Conservation (phyloP, 2,113 vertebrate species). For the Anhinga anhinga region DNA sequence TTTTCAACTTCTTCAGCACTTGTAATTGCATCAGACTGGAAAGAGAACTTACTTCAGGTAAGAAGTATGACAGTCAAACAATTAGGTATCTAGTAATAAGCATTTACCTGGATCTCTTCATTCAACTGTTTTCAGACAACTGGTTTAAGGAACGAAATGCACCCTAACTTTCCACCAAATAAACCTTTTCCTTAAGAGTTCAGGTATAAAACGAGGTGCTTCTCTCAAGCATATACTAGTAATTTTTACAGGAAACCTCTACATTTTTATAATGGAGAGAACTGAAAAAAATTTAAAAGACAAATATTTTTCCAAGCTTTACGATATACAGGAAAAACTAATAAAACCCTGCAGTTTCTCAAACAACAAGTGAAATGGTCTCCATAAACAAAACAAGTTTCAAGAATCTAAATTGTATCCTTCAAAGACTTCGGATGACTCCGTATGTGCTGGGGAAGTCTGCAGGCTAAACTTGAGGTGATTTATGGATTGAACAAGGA, state of each 20-base stretch:
- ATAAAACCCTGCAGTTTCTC: neutral
- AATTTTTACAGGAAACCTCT: neutral
- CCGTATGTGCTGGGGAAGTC: neutral
- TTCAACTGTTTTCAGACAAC: neutral
- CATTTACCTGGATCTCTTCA: neutral
- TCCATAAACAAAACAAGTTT: neutral
- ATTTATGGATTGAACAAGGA: neutral
- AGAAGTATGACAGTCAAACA: neutral
- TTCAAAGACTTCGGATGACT: neutral
- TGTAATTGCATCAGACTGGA: conserved; percentile 80
- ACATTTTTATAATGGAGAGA: neutral
- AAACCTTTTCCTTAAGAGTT: neutral
- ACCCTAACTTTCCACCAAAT: neutral
- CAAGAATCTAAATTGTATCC: neutral
- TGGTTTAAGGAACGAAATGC: neutral
- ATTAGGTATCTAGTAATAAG: neutral
- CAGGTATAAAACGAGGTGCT: neutral
- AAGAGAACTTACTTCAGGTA: neutral
- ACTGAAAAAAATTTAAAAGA: neutral
- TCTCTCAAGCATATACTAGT: neutral
- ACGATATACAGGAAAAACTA: neutral
- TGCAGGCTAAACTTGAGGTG: neutral
- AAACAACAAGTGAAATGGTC: neutral
- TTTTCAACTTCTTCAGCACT: conserved; percentile 78
- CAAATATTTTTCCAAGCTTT: neutral